These are phyloP conservation scores for Poecilobothrus nobilitatus DNA, from an alignment of 2,888 invertebrate genomes.

Conservation along the genomic window DNA sequence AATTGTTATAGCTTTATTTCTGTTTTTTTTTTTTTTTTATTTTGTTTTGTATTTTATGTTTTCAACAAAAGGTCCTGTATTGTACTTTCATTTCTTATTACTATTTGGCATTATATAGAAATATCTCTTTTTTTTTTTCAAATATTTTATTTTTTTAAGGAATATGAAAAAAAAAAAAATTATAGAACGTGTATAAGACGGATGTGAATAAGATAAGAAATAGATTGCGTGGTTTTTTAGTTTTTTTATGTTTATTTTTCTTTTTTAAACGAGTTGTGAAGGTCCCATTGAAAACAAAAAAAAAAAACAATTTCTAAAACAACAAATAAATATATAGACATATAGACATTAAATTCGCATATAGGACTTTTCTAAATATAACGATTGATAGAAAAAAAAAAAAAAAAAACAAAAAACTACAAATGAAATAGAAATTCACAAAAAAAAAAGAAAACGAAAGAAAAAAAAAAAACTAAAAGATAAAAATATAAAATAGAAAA, in stretches of 20 bases:
- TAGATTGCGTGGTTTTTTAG: conserved; percentile 12
- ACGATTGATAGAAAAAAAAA: neutral
- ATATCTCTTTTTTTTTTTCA: neutral
- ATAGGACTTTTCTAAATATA: conserved; percentile 26
- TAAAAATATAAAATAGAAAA: conserved; percentile 13
- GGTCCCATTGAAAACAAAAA: neutral
- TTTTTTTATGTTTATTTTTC: neutral
- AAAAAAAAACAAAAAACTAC: conserved; percentile 12
- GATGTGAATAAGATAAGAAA: conserved; percentile 12
- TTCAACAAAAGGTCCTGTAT: conserved; percentile 8
- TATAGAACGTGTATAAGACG: conserved; percentile 11
- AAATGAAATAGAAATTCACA: conserved; percentile 13
- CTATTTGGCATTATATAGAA: no score
- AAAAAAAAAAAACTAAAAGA: conserved; percentile 5
- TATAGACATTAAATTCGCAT: conserved; percentile 15
- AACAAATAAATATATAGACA: conserved; percentile 29
- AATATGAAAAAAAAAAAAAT: no score
- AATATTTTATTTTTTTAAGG: neutral
- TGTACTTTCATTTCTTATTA: neutral
- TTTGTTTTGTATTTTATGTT: no score
- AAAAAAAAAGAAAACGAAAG: neutral
- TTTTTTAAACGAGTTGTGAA: conserved; percentile 3
- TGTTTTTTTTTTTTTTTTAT: conserved; percentile 10
- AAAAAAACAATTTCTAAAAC: conserved; percentile 27
- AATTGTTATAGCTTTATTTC: no score